Base-by-base conservation (phyloP, 2,113 vertebrate genomes). In the Xerus inauris region DNA sequence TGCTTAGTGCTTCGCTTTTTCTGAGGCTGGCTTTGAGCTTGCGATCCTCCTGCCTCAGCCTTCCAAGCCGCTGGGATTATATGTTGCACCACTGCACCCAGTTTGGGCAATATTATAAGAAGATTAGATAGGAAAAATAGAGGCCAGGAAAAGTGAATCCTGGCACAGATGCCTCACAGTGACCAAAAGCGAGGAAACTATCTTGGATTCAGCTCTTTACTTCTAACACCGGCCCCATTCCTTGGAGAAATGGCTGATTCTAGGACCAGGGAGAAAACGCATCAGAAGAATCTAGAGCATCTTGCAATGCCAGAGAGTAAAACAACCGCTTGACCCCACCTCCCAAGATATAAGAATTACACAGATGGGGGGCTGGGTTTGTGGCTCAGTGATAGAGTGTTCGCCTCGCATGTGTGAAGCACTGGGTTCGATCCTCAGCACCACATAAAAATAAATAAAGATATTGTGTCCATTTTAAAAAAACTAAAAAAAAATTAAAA, bases 171-270 rank as follows among this genome's bases (percentile, higher is more conserved):
- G 12, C 17, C 38, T 19, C 7, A 80, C 45, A n/a, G 26, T 49
- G 51, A 24, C 51, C 45, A 17, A 3, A 47, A 51, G 32, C 5
- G 7, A 72, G 54, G 45, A 42, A 45, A 49, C 47, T 2, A 3
- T 14, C 26, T 3, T 1, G 26, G 17, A 45, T 35, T 1, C 1
- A 6, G 42, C 11, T n/a, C 35, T 40, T 35, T 10, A 5, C 14
- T 81, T 11, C 47, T 24, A 20, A 38, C 9, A 30, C 32, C 47
- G n/a, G 1, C 10, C 40, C 65, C 49, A 13, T 24, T 88, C 71
- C 88, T 35, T 11, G 10, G 35, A 79, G 5, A 79, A 76, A 57
- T 4, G 51, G 47, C 62, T 0, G 32, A n/a, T 40, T n/a, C 35
- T 11, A 13, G 7, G 45, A 20, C 8, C 4, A 32, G 64, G 71